phyloP scores from a whole-genome alignment of 2,888 invertebrate species.

The Argyresthia albistria region DNA sequence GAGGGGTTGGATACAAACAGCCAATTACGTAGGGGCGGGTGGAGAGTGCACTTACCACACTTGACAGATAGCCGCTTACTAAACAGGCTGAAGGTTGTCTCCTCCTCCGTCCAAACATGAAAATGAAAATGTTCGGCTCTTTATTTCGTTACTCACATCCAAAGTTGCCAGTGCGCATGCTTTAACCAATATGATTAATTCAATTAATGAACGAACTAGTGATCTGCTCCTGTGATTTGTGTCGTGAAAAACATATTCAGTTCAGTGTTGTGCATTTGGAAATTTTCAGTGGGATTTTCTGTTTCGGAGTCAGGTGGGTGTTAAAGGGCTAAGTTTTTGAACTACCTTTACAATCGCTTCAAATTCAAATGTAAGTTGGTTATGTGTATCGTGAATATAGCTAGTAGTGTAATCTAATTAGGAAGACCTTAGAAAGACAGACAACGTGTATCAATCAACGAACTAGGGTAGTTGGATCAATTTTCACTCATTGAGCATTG shows the following conservation, averaged over 20 bases:
- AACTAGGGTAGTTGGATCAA: too few relatives aligned
- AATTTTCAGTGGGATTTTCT: constrained; percentile 22
- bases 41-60: constrained; percentile 47
- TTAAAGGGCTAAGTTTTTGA: background rate
- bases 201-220: constrained; percentile 46
- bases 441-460: too few relatives aligned
- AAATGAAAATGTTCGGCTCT: constrained; percentile 15
- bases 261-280: constrained; percentile 21
- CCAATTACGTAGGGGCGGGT: constrained; percentile 66
- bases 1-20: constrained; percentile 69
- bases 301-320: constrained; percentile 16
- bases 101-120: constrained; percentile 32
- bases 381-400: background rate
- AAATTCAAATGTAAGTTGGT: background rate
- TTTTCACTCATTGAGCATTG: too few relatives aligned
- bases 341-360: too few relatives aligned
- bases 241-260: constrained; percentile 24
- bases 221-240: constrained; percentile 49
- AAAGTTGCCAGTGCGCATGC: constrained; percentile 52
- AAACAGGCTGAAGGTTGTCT: constrained; percentile 38
- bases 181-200: constrained; percentile 48
- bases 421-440: background rate
- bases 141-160: constrained; percentile 18
- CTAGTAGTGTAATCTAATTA: background rate
- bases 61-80: constrained; percentile 60